Percentiles rank a stretch among this genome's conserved stretches.
These are phyloP conservation scores for Pristionchus maxplancki DNA, from an alignment of 2,888 invertebrate species.

Conservation along the genomic window DNA sequence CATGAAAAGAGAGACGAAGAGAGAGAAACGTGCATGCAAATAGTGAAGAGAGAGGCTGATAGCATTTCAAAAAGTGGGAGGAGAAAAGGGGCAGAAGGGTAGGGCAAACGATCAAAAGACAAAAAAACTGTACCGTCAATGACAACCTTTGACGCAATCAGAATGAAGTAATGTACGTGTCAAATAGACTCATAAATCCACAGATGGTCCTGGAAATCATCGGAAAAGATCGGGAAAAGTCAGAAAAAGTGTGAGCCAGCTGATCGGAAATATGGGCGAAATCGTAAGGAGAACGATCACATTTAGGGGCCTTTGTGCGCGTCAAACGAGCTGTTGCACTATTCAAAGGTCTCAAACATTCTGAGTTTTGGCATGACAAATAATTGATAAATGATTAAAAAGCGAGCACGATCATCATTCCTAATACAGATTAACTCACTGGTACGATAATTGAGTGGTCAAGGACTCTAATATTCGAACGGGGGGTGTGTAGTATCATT, in stretches of 20 bases:
- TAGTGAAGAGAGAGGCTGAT: background rate
- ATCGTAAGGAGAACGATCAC: background rate
- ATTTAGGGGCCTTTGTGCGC: background rate
- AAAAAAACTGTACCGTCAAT: background rate
- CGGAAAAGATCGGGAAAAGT: background rate
- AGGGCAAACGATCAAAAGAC: background rate
- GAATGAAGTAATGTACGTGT: no score
- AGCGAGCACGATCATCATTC: no score
- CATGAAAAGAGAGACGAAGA: background rate
- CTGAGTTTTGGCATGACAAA: no score
- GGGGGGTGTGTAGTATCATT: conserved; percentile 22
- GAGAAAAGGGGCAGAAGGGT: background rate
- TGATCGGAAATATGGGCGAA: background rate
- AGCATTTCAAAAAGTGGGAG: background rate
- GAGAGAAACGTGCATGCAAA: conserved; percentile 22
- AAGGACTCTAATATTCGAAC: background rate
- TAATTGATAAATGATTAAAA: no score
- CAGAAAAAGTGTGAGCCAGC: background rate
- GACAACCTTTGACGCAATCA: background rate
- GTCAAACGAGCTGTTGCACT: no score
- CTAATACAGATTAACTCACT: background rate
- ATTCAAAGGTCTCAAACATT: no score
- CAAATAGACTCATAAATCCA: background rate
- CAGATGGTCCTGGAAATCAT: background rate
- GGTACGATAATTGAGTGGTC: no score